Evolutionary conservation across 2,113 vertebrate genomes (phyloP).

Genomic region (Quiscalus mexicanus): DNA sequence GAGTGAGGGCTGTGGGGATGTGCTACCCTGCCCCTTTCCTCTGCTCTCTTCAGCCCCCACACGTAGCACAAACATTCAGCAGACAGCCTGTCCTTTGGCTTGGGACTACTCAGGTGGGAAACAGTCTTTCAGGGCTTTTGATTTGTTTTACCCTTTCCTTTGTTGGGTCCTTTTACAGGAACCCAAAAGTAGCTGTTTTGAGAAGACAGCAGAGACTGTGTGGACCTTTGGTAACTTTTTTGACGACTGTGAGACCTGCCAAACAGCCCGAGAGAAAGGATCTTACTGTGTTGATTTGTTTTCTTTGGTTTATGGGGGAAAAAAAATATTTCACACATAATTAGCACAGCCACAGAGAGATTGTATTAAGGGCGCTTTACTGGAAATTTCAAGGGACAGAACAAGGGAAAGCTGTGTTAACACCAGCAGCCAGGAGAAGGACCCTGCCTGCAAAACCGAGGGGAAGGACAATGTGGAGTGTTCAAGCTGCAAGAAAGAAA

Average conservation of each 20-base stretch:
- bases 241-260: conserved; percentile 50
- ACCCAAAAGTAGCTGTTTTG: conserved; percentile 47
- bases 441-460: conserved; percentile 24
- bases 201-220: conserved; percentile 48
- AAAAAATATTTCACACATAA: conserved; percentile 83
- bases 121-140: conserved; percentile 11
- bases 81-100: background rate
- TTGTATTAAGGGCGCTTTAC: conserved; percentile 78
- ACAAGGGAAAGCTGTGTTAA: conserved; percentile 80
- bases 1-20: background rate
- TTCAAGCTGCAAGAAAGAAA: conserved; percentile 65
- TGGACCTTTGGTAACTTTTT: conserved; percentile 48
- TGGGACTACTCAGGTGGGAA: background rate
- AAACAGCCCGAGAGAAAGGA: conserved; percentile 69
- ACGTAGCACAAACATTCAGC: background rate
- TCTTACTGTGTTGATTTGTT: conserved; percentile 79
- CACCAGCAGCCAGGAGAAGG: conserved; percentile 60
- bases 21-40: background rate
- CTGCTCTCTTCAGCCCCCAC: background rate
- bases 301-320: conserved; percentile 76
- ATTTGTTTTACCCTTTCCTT: conserved; percentile 54
- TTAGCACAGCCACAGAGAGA: conserved; percentile 77
- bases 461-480: conserved; percentile 60
- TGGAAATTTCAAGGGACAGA: conserved; percentile 78
- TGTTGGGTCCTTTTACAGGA: conserved; percentile 48